Base-by-base conservation (phyloP, 2,797 vertebrate genomes). In the Gallinago nigripennis region DNA sequence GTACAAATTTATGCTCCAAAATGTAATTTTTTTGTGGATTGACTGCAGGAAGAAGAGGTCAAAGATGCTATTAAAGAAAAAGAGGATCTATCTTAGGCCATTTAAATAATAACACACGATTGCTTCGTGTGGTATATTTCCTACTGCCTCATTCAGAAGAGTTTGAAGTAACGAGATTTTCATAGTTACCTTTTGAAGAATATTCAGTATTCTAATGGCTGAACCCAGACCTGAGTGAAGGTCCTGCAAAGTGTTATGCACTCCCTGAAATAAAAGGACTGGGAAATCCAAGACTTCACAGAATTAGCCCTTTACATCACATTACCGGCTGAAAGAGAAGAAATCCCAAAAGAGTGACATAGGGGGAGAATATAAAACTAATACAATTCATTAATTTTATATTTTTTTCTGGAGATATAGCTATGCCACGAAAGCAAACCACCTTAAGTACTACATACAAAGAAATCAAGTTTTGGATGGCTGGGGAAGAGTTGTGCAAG, bases 51-150 rank as follows among this genome's bases (percentile, higher is more conserved):
- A 56, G 70, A 71, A 86, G 51, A 95, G 73, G 92, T 78, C 82
- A 91, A 92, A 93, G 76, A 92, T 72, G 45, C 28, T 57, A 65
- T 91, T 86, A 86, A 61, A 83, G 72, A 83, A 86, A 91, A 89
- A 89, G 46, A 87, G 35, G 72, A 75, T 91, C 61, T 65, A 21
- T 92, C 72, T 86, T 28, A 69, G 72, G 61, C 79, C 48, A 73
- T 96, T 91, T 92, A 76, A 94, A 94, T 94, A 95, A 88, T 75
- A 87, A 88, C 0, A 2, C 73, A 71, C 12, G 7, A 91, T 86
- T 88, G 72, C 87, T 83, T 83, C 80, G 21, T 5, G 2, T 69
- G 43, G 58, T 61, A 6, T 53, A 79, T 89, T 93, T 96, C 81
- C 61, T 83, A 75, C 58, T 18, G 54, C 43, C 65, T 83, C 46